phyloP scores from a whole-genome alignment of 64 coral and sea anemone species.

The Stichodactyla helianthus region DNA sequence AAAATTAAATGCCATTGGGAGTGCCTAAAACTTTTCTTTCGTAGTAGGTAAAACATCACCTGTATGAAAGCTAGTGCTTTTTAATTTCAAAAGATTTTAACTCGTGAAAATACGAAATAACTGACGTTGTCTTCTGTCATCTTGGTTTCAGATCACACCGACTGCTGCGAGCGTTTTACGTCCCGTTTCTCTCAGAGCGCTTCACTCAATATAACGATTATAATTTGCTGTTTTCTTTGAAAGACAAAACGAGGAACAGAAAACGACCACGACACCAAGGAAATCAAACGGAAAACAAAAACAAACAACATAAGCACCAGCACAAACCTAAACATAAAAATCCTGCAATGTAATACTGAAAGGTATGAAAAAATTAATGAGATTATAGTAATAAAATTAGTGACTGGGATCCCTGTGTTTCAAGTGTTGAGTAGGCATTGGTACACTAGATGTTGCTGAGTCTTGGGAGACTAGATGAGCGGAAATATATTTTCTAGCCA shows the following conservation, averaged over 20 bases:
- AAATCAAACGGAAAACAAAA: neutral
- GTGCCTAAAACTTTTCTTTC: neutral
- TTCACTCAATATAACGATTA: slow-evolving; percentile 72
- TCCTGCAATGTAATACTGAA: neutral
- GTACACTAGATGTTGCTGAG: too few relatives aligned
- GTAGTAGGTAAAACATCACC: neutral
- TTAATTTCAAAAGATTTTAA: neutral
- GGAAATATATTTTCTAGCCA: too few relatives aligned
- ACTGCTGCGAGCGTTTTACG: slow-evolving; percentile 86
- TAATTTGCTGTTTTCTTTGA: slow-evolving; percentile 63
- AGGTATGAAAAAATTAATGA: too few relatives aligned
- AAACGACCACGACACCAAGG: neutral
- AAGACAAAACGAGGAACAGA: neutral
- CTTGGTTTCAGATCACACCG: slow-evolving; percentile 59
- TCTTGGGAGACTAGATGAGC: too few relatives aligned
- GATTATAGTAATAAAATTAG: too few relatives aligned
- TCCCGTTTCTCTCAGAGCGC: slow-evolving; percentile 63
- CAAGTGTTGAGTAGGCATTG: too few relatives aligned
- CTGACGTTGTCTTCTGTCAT: neutral
- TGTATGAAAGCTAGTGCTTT: neutral
- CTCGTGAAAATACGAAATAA: neutral
- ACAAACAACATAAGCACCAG: neutral
- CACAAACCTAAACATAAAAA: neutral
- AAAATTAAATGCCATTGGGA: neutral
- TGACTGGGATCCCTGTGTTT: too few relatives aligned